phyloP scores from a whole-genome alignment of 1,140 invertebrate species.

The Caenorhabditis brenneri region DNA sequence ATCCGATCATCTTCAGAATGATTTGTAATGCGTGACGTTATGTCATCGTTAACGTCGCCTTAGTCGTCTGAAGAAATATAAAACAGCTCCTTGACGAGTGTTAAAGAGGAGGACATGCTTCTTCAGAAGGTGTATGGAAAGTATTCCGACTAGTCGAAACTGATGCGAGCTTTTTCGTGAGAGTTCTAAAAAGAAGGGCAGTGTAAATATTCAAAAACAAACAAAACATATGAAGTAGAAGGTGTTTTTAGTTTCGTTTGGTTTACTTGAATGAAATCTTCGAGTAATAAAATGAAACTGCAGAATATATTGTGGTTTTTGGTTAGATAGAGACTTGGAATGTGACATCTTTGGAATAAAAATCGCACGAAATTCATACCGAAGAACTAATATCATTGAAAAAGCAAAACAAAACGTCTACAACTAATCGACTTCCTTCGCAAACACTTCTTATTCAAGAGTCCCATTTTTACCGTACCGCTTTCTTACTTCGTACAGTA shows the following conservation, averaged over 20 bases:
- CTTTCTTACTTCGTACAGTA: no score
- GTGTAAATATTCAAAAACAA: conserved; percentile 15
- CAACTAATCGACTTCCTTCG: no score
- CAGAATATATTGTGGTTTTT: neutral
- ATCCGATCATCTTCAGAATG: conserved; percentile 8
- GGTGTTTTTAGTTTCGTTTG: neutral
- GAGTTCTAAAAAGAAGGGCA: neutral
- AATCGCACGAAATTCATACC: no score
- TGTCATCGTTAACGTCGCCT: neutral
- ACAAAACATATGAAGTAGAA: neutral
- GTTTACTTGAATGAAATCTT: neutral
- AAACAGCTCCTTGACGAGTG: conserved; percentile 1
- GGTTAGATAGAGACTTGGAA: neutral
- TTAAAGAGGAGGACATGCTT: neutral
- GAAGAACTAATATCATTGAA: no score
- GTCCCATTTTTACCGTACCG: no score
- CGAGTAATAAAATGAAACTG: neutral
- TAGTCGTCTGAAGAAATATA: neutral
- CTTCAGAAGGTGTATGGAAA: neutral
- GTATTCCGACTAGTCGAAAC: neutral
- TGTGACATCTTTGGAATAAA: no score
- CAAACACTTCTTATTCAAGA: no score
- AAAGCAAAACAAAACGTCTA: no score
- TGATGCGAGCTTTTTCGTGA: no score
- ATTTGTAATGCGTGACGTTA: conserved; percentile 18